Conservation (phyloP, 2,797 vertebrate genomes). For the Eupleurogrammus muticus region DNA sequence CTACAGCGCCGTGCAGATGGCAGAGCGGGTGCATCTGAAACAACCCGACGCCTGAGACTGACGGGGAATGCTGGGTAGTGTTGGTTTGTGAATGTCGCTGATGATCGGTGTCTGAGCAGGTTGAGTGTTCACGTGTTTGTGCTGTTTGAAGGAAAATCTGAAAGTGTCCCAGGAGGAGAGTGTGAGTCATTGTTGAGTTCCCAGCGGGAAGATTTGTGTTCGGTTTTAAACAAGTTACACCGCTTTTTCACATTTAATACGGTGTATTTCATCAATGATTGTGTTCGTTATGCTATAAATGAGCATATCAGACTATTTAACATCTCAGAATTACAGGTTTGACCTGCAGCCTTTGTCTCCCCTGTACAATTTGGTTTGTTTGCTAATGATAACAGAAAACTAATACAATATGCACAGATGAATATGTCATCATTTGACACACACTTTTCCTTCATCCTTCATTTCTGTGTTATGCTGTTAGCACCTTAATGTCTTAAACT, state of each 20-base stretch:
- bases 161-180: constrained; percentile 34
- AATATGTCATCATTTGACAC: not conserved
- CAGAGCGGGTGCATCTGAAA: constrained; percentile 57
- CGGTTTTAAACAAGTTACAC: not conserved
- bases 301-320: not conserved
- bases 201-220: constrained; percentile 1
- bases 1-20: constrained; percentile 54
- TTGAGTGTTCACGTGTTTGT: constrained; percentile 20
- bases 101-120: constrained; percentile 30
- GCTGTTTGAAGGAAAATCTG: constrained; percentile 32
- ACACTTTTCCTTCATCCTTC: not conserved
- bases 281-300: constrained; percentile 3
- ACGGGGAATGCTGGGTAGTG: not conserved
- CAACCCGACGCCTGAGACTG: constrained; percentile 8
- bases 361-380: not conserved
- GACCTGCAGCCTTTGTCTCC: not conserved
- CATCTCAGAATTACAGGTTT: not conserved
- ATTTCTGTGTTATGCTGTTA: not conserved
- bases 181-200: constrained; percentile 17
- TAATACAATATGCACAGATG: not conserved
- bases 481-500: constrained; percentile 30
- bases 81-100: constrained; percentile 43
- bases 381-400: constrained; percentile 1
- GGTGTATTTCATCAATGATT: not conserved
- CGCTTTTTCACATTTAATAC: not conserved